phyloP scores from a whole-genome alignment of 2,113 vertebrate species.

The Apaloderma vittatum region DNA sequence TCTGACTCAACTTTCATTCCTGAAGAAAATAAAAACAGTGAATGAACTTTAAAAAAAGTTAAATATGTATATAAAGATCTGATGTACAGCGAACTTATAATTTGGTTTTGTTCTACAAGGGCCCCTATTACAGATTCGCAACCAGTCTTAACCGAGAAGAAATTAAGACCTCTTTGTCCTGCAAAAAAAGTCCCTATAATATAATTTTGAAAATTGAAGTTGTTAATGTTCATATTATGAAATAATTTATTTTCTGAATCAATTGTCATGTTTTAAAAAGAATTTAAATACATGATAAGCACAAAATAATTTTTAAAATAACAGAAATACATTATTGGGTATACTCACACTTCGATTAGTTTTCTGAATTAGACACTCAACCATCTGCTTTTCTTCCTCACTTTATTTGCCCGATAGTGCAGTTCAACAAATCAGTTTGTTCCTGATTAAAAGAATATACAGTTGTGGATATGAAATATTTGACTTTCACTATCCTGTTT shows the following conservation, averaged over 20 bases:
- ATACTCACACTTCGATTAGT: neutral
- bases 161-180: neutral
- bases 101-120: neutral
- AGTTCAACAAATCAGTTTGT: neutral
- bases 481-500: neutral
- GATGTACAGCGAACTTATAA: neutral
- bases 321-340: neutral
- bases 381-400: neutral
- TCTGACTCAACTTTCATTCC: neutral
- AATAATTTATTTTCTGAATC: neutral
- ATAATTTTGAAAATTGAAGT: neutral
- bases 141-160: neutral
- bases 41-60: neutral
- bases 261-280: neutral
- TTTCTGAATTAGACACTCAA: neutral
- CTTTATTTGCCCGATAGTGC: neutral
- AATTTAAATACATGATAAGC: neutral
- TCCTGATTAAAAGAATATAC: neutral
- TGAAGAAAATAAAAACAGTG: neutral
- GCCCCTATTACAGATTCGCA: neutral
- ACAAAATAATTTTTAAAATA: neutral
- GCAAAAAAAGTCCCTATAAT: neutral
- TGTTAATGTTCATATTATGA: neutral
- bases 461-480: neutral
- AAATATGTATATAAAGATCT: neutral